Evolutionary conservation across 2,113 vertebrate species (phyloP).

Genomic region (human): GRCh38 chr22:39831001-39831500

Average conservation of each 20-base stretch:
- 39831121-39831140: not conserved
- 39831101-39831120: not conserved
- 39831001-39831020: not conserved
- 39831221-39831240: not conserved
- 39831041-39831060: not conserved
- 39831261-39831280: not conserved
- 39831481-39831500: not conserved
- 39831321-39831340: not conserved
- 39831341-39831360: too few relatives aligned
- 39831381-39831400: not conserved
- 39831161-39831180: not conserved
- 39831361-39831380: not conserved
- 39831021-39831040: not conserved
- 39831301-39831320: not conserved
- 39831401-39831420: not conserved
- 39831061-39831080: not conserved
- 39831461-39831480: not conserved
- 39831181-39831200: not conserved
- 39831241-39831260: not conserved
- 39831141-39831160: not conserved
- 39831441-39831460: not conserved
- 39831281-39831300: not conserved
- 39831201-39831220: not conserved
- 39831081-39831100: not conserved
- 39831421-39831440: not conserved